These are phyloP conservation scores for Linnaemya tessellans DNA, from an alignment of 2,888 invertebrate species.

Conservation along the genomic window DNA sequence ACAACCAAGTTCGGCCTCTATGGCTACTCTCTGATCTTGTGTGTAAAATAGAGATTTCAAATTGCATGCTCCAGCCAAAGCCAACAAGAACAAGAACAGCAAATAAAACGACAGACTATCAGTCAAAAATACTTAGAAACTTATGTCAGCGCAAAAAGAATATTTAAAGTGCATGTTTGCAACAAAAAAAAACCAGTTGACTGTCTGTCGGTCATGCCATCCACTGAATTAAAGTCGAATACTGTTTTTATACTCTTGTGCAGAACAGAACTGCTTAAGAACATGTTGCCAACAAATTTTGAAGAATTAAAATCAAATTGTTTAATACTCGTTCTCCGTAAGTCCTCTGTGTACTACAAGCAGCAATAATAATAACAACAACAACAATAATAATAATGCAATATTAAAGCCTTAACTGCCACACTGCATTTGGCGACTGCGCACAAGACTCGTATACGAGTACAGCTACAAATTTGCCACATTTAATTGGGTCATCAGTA, in stretches of 20 bases:
- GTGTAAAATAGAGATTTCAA: conserved; percentile 35
- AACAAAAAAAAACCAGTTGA: conserved; percentile 42
- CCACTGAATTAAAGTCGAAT: conserved; percentile 33
- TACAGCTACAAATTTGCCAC: conserved; percentile 54
- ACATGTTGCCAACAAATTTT: conserved; percentile 45
- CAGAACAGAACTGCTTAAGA: conserved; percentile 23
- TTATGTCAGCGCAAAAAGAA: conserved; percentile 14
- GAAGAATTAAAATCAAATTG: conserved; percentile 48
- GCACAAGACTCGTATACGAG: background rate
- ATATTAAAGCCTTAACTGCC: conserved; percentile 3
- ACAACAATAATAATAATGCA: conserved; percentile 1
- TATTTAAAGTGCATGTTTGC: conserved; percentile 23
- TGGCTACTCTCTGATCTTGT: too few relatives aligned
- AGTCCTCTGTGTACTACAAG: background rate
- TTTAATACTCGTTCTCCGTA: conserved; percentile 33
- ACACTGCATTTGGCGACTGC: conserved; percentile 18
- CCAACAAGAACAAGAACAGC: background rate
- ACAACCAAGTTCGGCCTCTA: too few relatives aligned
- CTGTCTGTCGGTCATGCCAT: conserved; percentile 13
- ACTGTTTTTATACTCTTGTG: background rate
- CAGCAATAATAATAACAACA: conserved; percentile 4
- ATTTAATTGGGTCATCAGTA: conserved; percentile 67
- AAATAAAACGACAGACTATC: conserved; percentile 5
- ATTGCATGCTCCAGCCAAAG: conserved; percentile 18
- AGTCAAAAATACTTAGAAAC: conserved; percentile 1